These are phyloP conservation scores for Tetranychus cinnabarinus DNA, from an alignment of 1,140 invertebrate genomes.

Conservation along the genomic window DNA sequence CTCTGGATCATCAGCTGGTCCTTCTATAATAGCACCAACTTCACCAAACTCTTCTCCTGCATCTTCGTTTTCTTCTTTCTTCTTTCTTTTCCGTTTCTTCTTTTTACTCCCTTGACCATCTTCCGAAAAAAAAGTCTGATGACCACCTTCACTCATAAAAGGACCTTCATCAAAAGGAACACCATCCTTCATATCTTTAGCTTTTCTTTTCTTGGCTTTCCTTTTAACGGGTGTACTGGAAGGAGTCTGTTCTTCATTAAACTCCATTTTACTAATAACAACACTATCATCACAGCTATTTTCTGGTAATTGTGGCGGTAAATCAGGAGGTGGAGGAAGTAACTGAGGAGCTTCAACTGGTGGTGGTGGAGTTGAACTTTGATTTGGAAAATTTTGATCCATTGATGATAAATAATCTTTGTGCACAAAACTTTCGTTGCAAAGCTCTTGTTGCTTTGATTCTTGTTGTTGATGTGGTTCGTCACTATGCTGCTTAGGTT, in stretches of 20 bases:
- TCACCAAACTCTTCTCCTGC: conserved; percentile 10
- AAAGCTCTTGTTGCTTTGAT: too few relatives aligned
- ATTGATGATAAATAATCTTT: not conserved
- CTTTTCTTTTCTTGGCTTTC: not conserved
- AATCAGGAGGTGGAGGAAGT: not conserved
- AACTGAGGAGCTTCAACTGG: not conserved
- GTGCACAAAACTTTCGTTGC: too few relatives aligned
- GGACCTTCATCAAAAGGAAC: not conserved
- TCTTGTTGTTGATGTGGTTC: too few relatives aligned
- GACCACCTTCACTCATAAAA: not conserved
- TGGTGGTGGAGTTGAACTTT: not conserved
- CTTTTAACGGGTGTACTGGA: not conserved
- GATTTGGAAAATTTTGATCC: not conserved
- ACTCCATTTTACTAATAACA: not conserved
- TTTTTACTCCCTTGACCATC: not conserved
- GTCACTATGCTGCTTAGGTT: too few relatives aligned
- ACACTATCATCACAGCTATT: not conserved
- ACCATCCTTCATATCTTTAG: not conserved
- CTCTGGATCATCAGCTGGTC: not conserved
- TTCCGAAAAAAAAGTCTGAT: not conserved
- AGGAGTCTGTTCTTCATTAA: not conserved
- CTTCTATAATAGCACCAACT: not conserved
- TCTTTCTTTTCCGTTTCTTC: not conserved
- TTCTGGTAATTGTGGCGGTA: not conserved
- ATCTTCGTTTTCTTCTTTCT: conserved; percentile 1